Percentiles rank a stretch among this genome's conserved stretches.
These are phyloP conservation scores for Pangasius sanitwongsei DNA, from an alignment of 2,797 vertebrate species.

Conservation along the genomic window DNA sequence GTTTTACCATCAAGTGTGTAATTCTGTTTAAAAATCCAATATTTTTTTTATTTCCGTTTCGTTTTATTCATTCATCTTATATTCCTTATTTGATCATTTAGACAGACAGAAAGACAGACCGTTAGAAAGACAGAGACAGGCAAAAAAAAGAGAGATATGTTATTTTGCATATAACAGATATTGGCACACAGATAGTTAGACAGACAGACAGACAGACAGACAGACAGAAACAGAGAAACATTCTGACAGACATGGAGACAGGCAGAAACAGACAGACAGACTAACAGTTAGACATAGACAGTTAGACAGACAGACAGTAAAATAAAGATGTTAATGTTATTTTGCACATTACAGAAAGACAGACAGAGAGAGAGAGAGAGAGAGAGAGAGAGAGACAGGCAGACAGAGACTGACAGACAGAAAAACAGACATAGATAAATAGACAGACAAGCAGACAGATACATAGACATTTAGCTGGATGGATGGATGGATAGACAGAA, in stretches of 20 bases:
- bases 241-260: not conserved
- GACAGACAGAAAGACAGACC: not conserved
- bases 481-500: not conserved
- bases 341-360: not conserved
- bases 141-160: not conserved
- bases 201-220: not conserved
- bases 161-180: not conserved
- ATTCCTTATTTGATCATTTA: not conserved
- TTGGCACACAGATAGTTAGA: not conserved
- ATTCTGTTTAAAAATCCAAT: not conserved
- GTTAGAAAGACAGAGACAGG: not conserved
- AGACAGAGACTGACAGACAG: not conserved
- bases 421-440: not conserved
- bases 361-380: not conserved
- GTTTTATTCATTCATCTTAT: not conserved
- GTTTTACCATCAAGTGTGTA: not conserved
- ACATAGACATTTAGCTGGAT: not conserved
- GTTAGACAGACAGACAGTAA: not conserved
- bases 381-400: not conserved
- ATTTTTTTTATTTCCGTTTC: not conserved
- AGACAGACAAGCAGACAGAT: not conserved
- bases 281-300: not conserved
- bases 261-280: not conserved
- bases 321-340: not conserved
- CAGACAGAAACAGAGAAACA: too few relatives aligned